A percentile compares a stretch with the other conserved stretches of the same genome.
Evolutionary conservation across 2,888 invertebrate species (phyloP).

Genomic region (Drymonia ruficornis): DNA sequence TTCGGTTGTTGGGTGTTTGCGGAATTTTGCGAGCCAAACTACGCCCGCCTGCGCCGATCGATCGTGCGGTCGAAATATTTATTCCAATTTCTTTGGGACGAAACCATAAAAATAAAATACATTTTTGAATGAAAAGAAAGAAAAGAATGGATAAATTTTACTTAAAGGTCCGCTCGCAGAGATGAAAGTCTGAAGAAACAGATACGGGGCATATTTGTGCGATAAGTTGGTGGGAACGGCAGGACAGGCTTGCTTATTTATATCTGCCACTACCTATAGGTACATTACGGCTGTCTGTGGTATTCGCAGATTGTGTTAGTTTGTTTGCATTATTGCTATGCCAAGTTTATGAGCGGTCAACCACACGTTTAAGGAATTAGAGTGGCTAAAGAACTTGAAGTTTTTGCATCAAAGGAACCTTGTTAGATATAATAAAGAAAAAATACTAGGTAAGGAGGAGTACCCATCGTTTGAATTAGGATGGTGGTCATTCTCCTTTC

Average conservation of each 20-base stretch:
- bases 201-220: conserved; percentile 55
- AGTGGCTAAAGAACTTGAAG: conserved; percentile 10
- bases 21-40: conserved; percentile 49
- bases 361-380: too few species aligned
- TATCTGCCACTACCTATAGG: conserved; percentile 60
- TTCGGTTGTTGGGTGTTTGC: conserved; percentile 51
- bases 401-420: not conserved
- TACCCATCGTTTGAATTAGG: not conserved
- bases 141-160: conserved; percentile 21
- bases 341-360: conserved; percentile 46
- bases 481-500: conserved; percentile 12
- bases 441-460: not conserved
- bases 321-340: conserved; percentile 61
- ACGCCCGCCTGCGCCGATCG: conserved; percentile 14
- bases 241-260: conserved; percentile 64
- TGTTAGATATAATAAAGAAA: not conserved
- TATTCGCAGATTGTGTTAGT: conserved; percentile 68
- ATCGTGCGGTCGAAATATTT: conserved; percentile 38
- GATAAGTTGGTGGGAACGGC: conserved; percentile 61
- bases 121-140: conserved; percentile 24
- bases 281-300: conserved; percentile 64
- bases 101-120: too few species aligned
- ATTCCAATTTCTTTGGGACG: too few species aligned
- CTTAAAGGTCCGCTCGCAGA: conserved; percentile 27
- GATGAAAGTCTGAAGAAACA: conserved; percentile 51